Conservation (phyloP, 2,113 vertebrate genomes). For the Aphelocoma coerulescens region DNA sequence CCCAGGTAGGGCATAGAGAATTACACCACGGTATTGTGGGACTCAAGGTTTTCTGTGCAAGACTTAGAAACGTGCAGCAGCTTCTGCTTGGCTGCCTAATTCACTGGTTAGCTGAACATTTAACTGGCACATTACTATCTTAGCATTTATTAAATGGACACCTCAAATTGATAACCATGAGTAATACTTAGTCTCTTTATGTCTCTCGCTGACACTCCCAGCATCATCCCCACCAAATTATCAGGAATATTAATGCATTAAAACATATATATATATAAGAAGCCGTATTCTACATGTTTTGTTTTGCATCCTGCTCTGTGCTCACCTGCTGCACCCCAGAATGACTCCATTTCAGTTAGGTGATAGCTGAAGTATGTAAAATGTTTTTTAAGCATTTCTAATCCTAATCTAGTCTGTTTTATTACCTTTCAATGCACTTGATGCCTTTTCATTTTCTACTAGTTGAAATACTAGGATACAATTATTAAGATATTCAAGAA, state of each 20-base stretch:
- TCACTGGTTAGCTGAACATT: not conserved
- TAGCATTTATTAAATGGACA: not conserved
- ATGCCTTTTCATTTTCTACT: not conserved
- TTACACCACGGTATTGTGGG: not conserved
- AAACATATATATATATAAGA: not conserved
- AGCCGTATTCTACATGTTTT: not conserved
- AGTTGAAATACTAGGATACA: not conserved
- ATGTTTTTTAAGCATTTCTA: not conserved
- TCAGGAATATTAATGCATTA: not conserved
- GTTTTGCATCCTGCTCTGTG: not conserved
- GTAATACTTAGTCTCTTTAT: not conserved
- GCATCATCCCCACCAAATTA: not conserved
- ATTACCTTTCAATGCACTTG: not conserved
- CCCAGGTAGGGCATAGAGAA: not conserved
- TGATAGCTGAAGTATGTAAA: not conserved
- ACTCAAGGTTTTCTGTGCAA: not conserved
- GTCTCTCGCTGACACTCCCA: not conserved
- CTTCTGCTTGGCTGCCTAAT: not conserved
- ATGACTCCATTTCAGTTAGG: not conserved
- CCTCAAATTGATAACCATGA: not conserved
- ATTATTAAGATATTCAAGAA: not conserved
- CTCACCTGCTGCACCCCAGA: not conserved
- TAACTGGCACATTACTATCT: not conserved
- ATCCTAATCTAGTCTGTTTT: not conserved
- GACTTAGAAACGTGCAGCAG: not conserved